Evolutionary conservation across 2,113 vertebrate genomes (phyloP), one percentile per base, ranked within the genome.

Genomic region (Syngnathoides biaculeatus): DNA sequence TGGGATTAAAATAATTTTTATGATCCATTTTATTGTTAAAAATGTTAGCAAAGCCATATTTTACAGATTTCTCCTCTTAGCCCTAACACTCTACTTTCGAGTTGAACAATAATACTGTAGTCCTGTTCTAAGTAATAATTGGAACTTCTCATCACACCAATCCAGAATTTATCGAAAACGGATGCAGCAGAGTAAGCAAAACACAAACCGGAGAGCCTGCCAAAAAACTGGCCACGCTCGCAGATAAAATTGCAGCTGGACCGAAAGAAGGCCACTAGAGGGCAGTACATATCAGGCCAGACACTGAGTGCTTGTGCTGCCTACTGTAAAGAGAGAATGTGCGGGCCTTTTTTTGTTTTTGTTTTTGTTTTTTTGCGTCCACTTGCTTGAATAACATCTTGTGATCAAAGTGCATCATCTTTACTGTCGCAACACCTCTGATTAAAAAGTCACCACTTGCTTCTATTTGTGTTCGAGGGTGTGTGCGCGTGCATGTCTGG

Each of bases 401-500:
- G 58, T 35, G 71, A 64, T 76, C 67, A 84, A 80, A 81, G 73
- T 75, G 13, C 75, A 58, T 39, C 27, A 2, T 14, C 39, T 19
- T 73, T 20, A 11, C 56, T 56, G 69, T 79, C 69, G 65, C 45
- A 65, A 65, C 56, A 56, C n/a, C 15, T 61, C 52, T 47, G 72
- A 78, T 77, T 80, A 83, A 84, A 84, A 78, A 79, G 80, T 81
- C 82, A 78, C 79, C 59, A 52, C 71, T 81, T 43, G 26, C 42
- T 69, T 62, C 42, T 42, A 39, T 17, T 40, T 64, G 35, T 60
- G 30, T 63, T 47, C 14, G 77, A 75, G 57, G 24, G 40, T 50
- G 38, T 68, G 50, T 63, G 56, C 19, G 47, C 24, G 47, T 20
- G 56, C 38, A 38, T 26, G 27, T n/a, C 61, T 72, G 24, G 57